These are phyloP conservation scores for Elaphurus davidianus DNA, from an alignment of 2,113 vertebrate species.

Conservation along the genomic window DNA sequence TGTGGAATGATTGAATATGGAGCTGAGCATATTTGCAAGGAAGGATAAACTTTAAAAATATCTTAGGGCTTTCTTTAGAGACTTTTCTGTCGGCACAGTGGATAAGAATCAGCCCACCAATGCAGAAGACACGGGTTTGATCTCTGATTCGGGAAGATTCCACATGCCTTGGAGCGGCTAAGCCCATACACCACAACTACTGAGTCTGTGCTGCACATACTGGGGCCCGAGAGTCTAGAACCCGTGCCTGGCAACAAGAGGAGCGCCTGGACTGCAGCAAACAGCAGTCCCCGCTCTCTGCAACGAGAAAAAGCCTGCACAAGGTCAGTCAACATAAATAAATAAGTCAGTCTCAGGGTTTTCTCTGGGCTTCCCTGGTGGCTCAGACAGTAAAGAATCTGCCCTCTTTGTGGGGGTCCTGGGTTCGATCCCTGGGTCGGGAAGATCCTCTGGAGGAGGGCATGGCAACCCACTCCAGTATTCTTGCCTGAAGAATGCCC, in stretches of 20 bases:
- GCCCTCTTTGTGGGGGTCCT: not conserved
- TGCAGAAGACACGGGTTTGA: not conserved
- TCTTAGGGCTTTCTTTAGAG: no score
- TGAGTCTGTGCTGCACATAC: not conserved
- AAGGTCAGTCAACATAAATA: not conserved
- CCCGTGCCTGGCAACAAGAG: not conserved
- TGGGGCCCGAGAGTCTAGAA: accelerated
- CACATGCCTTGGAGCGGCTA: not conserved
- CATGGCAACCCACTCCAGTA: not conserved
- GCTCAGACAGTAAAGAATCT: not conserved
- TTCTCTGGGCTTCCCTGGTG: not conserved
- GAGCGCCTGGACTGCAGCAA: accelerated
- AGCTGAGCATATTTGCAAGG: not conserved
- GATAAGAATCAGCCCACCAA: not conserved
- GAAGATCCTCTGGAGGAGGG: not conserved
- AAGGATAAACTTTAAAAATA: not conserved
- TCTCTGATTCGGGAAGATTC: not conserved
- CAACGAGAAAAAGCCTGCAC: not conserved
- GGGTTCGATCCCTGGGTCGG: not conserved
- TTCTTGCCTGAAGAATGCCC: not conserved
- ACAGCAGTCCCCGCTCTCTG: not conserved
- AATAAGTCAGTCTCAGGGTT: not conserved
- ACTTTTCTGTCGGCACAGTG: not conserved
- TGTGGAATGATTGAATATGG: not conserved
- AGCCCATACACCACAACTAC: accelerated